These are phyloP conservation scores for Megaleporinus macrocephalus DNA, from an alignment of 2,113 vertebrate genomes.

Conservation along the genomic window DNA sequence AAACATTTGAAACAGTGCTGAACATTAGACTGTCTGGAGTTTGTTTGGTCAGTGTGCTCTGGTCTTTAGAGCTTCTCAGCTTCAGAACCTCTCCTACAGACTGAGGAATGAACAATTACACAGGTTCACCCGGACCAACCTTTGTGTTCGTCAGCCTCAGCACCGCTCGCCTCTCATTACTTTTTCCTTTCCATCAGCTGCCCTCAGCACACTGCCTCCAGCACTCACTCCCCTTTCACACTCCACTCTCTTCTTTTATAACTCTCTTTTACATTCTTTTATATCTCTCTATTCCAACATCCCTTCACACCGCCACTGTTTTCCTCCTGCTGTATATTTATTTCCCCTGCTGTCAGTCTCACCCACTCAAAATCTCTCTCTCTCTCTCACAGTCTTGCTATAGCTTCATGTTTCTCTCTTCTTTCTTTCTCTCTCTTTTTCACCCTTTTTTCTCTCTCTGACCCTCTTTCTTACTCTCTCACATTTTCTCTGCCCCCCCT, in stretches of 20 bases:
- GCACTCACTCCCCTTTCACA: constrained; percentile 25
- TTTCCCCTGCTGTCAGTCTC: constrained; percentile 1
- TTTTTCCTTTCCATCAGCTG: not conserved
- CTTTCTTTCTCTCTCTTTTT: too few relatives aligned
- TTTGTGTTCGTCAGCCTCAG: not conserved
- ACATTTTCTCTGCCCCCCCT: too few relatives aligned
- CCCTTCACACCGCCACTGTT: not conserved
- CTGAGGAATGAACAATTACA: constrained; percentile 21
- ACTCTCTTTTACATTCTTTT: constrained; percentile 38
- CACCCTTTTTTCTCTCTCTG: too few relatives aligned
- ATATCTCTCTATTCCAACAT: constrained; percentile 5
- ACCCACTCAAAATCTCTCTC: not conserved
- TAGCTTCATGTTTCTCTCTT: not conserved
- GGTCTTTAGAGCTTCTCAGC: not conserved
- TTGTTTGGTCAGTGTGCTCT: not conserved
- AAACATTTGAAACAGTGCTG: too few relatives aligned
- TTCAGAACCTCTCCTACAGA: constrained; percentile 10
- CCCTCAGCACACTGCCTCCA: constrained; percentile 26
- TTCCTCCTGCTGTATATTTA: constrained; percentile 7
- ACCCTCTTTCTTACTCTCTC: too few relatives aligned
- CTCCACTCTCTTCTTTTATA: constrained; percentile 25
- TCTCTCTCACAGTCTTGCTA: not conserved
- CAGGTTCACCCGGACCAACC: constrained; percentile 2
- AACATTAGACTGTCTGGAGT: not conserved
- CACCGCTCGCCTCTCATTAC: constrained; percentile 8